Conservation (phyloP, 2,797 vertebrate species). For the Rhincodon typus region DNA sequence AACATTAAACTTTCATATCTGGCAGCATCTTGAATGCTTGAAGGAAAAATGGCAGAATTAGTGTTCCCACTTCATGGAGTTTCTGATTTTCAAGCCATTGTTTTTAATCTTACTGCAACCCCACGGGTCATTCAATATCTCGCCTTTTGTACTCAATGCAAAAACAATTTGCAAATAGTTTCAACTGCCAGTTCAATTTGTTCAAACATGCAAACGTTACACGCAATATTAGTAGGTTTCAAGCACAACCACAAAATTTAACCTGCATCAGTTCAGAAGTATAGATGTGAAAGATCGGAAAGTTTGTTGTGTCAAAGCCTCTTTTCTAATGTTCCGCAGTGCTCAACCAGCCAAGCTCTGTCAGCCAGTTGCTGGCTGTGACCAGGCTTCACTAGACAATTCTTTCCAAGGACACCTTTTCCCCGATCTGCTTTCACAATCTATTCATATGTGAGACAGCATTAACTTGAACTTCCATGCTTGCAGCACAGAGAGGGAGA, state of each 20-base stretch:
- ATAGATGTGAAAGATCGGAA: background rate
- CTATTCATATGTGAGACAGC: background rate
- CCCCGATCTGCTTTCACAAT: background rate
- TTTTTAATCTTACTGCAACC: background rate
- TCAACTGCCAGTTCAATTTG: background rate
- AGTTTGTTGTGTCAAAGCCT: background rate
- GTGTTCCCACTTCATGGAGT: background rate
- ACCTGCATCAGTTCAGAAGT: background rate
- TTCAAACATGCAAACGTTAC: background rate
- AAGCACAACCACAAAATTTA: background rate
- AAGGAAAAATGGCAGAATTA: background rate
- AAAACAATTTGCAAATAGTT: background rate
- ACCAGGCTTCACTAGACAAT: background rate
- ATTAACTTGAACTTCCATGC: background rate
- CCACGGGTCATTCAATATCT: background rate
- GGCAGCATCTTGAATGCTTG: background rate
- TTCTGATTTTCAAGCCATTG: background rate
- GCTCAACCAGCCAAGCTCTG: background rate
- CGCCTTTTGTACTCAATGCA: too few relatives aligned
- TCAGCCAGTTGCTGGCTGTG: background rate
- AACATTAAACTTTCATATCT: background rate
- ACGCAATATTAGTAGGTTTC: background rate
- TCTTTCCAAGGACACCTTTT: background rate
- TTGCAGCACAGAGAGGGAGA: background rate
- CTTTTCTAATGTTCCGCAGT: background rate